Base-by-base conservation (phyloP, 1,140 invertebrate species). In the Gerris buenoi region DNA sequence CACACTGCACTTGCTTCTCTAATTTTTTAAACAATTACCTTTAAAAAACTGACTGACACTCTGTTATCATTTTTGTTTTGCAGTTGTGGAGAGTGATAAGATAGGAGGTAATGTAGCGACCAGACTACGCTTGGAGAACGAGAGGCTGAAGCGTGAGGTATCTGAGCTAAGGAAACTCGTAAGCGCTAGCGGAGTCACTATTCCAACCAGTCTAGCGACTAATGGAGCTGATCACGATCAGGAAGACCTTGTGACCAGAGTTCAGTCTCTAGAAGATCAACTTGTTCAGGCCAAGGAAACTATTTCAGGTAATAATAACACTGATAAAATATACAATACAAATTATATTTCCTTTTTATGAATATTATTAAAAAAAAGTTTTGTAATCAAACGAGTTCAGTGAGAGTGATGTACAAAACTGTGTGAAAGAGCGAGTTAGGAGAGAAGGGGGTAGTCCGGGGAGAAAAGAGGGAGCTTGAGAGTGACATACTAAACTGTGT, bases 61-160 rank as follows among this genome's bases (percentile, higher is more conserved):
- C 65, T 56, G 59, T 63, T 67, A 27, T 63, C 59, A 63, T 60
- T 68, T 64, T 28, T 64, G n/a, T n/a, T n/a, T 46, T 46, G 5
- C 33, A 46, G 33, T 46, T 5, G 33, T 46, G 18, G 68, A 69
- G 63, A 56, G 64, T n/a, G 66, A 67, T 25, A 67, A 65, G 10
- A 23, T 57, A 10, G 25, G 58, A 13, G 28, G 66, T 28, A 72
- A 71, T 62, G 59, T 66, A 15, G 65, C 65, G 1, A 70, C 70
- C 26, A 77, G 85, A 67, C 75, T 89, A 3, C 80, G 84, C 59
- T 73, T 83, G 65, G 84, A 87, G 71, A 87, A 89, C 70, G 84
- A 86, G 69, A 79, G 81, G 64, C 76, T 89, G n/a, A 83, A 83
- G 64, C 81, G 82, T 27, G 86, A 90, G 74, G 78, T 88, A 23